Percentiles rank a stretch among this genome's conserved stretches.
These are phyloP conservation scores for Zeus faber DNA, from an alignment of 2,113 vertebrate species.

Conservation along the genomic window DNA sequence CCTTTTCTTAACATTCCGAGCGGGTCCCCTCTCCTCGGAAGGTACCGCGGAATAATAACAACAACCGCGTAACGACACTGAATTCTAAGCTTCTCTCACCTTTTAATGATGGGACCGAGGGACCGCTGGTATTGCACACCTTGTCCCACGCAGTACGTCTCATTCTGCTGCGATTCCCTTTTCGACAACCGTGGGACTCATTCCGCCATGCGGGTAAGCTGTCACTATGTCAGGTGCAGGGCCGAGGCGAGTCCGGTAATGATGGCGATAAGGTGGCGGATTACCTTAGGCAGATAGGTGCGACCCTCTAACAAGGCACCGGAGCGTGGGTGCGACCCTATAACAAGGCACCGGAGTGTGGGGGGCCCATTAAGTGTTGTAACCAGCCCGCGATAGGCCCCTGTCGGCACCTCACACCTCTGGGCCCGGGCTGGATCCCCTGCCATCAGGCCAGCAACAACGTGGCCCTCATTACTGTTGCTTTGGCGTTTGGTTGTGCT, in stretches of 20 bases:
- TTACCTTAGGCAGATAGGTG: constrained; percentile 74
- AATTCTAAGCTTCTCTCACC: constrained; percentile 53
- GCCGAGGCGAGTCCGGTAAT: constrained; percentile 70
- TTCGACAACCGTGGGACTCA: constrained; percentile 7
- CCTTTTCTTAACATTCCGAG: not conserved
- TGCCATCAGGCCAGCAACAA: constrained; percentile 49
- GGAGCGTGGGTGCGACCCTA: constrained; percentile 78
- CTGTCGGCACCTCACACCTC: constrained; percentile 57
- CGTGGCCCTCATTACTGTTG: constrained; percentile 65
- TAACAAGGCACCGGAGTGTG: constrained; percentile 72
- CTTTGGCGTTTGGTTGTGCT: not conserved
- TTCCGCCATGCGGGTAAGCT: constrained; percentile 50
- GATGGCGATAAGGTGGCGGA: constrained; percentile 57
- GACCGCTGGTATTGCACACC: not conserved
- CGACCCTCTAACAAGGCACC: constrained; percentile 78
- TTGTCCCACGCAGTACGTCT: not conserved
- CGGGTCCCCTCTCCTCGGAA: not conserved
- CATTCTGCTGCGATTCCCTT: constrained; percentile 53
- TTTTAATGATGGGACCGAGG: constrained; percentile 27
- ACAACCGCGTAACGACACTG: constrained; percentile 33
- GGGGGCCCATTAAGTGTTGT: constrained; percentile 71
- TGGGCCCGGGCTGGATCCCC: constrained; percentile 47
- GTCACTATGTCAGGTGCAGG: constrained; percentile 68
- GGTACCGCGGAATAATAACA: constrained; percentile 8
- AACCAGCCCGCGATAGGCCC: constrained; percentile 52